Percentiles rank a stretch among this genome's conserved stretches.
phyloP scores from a whole-genome alignment of 2,797 vertebrate species.

The Periparus ater region DNA sequence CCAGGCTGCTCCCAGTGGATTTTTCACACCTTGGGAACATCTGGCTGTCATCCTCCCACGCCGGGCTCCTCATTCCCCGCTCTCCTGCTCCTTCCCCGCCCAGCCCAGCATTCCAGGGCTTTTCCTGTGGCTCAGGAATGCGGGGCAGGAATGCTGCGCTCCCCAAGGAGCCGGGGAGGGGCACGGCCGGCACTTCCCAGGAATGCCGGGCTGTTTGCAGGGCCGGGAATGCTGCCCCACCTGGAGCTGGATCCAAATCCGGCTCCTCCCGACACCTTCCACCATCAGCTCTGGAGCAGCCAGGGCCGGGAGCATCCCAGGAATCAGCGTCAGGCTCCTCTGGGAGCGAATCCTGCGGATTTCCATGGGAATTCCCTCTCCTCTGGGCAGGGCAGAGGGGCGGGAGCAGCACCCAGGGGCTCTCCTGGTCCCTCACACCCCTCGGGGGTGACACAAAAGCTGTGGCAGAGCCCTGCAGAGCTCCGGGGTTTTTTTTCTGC shows the following conservation, averaged over 20 bases:
- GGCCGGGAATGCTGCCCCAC: constrained; percentile 52
- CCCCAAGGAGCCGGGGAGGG: constrained; percentile 74
- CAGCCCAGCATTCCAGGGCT: background rate
- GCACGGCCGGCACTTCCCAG: constrained; percentile 76
- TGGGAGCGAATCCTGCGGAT: background rate
- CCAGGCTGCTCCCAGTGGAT: background rate
- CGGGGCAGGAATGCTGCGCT: constrained; percentile 84
- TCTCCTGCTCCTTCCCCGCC: background rate
- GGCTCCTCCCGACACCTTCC: background rate
- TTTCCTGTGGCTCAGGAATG: constrained; percentile 79
- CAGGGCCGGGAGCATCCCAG: background rate
- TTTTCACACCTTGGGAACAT: background rate
- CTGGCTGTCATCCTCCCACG: constrained; percentile 8
- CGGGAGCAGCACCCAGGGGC: accelerated
- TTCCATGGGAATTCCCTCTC: background rate
- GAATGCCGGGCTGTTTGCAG: constrained; percentile 83
- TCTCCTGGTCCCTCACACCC: accelerated
- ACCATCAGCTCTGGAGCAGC: background rate
- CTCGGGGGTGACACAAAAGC: background rate
- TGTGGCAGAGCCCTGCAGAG: accelerated
- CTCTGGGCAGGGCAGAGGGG: background rate
- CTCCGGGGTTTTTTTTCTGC: accelerated
- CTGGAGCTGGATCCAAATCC: background rate
- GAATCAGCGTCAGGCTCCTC: background rate
- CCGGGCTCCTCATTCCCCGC: background rate